A percentile compares a stretch with the other conserved stretches of the same genome.
These are phyloP conservation scores for Epizoanthus fatuus DNA, from an alignment of 92 coral and sea anemone genomes.

Conservation along the genomic window DNA sequence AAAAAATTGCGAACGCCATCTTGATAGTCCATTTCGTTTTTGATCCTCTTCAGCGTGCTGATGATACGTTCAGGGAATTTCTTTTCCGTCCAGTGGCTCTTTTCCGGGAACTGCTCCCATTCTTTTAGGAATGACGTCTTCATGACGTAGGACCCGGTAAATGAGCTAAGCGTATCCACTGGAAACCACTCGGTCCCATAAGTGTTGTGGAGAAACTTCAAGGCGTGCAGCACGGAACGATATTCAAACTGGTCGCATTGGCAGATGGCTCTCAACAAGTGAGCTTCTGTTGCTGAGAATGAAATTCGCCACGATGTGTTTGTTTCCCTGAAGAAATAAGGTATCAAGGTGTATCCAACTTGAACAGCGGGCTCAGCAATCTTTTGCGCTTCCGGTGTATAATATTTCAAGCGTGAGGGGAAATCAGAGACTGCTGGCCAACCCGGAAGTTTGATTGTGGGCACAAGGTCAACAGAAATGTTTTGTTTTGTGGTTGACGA, in stretches of 20 bases:
- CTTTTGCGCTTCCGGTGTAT: not conserved
- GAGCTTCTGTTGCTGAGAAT: conserved; percentile 18
- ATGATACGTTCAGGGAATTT: conserved; percentile 30
- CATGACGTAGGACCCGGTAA: conserved; percentile 39
- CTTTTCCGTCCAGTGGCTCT: conserved; percentile 11
- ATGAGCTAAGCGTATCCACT: too few relatives aligned
- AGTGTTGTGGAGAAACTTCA: conserved; percentile 10
- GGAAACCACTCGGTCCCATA: conserved; percentile 4
- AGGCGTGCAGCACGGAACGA: not conserved
- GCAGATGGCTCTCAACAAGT: conserved; percentile 14
- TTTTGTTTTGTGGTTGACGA: not conserved
- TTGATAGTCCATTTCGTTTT: not conserved
- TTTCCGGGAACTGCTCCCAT: conserved; percentile 12
- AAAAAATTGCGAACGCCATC: conserved; percentile 16
- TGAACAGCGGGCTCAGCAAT: conserved; percentile 25
- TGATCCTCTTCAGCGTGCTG: conserved; percentile 22
- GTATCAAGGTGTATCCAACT: conserved; percentile 18
- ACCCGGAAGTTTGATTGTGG: conserved; percentile 17
- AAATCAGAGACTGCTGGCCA: conserved; percentile 35
- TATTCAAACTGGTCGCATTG: not conserved
- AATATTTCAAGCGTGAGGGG: conserved; percentile 4
- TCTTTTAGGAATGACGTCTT: conserved; percentile 39
- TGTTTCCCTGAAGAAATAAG: not conserved
- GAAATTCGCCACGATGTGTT: conserved; percentile 32
- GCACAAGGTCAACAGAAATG: conserved; percentile 32